Percentiles rank a stretch among this genome's conserved stretches.
Conservation (phyloP, 2,113 vertebrate genomes). For the Prionailurus bengalensis region DNA sequence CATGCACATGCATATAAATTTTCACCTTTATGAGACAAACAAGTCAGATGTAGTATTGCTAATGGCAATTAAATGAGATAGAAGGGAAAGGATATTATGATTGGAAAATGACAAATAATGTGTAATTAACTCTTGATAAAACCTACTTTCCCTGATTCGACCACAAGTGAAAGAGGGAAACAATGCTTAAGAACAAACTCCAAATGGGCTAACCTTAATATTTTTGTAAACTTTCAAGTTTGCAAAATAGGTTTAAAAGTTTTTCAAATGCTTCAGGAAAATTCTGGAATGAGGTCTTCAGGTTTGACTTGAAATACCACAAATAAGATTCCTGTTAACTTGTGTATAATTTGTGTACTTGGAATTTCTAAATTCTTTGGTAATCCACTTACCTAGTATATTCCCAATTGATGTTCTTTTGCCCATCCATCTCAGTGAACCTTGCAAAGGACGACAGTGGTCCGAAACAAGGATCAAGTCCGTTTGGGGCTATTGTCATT, state of each 20-base stretch:
- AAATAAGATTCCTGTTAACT: conserved; percentile 56
- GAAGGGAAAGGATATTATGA: background rate
- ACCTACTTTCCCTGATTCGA: background rate
- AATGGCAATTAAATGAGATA: background rate
- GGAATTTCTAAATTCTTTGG: conserved; percentile 27
- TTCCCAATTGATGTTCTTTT: background rate
- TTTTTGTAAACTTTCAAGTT: conserved; percentile 25
- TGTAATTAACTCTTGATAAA: background rate
- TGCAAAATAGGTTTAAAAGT: conserved; percentile 40
- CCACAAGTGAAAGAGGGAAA: conserved; percentile 12
- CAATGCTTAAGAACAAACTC: background rate
- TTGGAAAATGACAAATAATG: background rate
- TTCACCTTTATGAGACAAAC: background rate
- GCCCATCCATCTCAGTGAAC: background rate
- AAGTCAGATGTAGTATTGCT: background rate
- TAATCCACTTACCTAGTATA: background rate
- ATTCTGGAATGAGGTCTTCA: conserved; percentile 2
- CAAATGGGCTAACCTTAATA: background rate
- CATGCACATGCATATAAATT: background rate
- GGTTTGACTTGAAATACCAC: conserved; percentile 24
- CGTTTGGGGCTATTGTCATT: background rate
- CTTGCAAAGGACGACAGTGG: background rate
- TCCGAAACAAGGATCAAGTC: background rate
- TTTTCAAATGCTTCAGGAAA: conserved; percentile 35
- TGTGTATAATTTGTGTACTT: background rate